These are phyloP conservation scores for Pogonomyrmex barbatus DNA, from an alignment of 1,140 invertebrate genomes.

Conservation along the genomic window DNA sequence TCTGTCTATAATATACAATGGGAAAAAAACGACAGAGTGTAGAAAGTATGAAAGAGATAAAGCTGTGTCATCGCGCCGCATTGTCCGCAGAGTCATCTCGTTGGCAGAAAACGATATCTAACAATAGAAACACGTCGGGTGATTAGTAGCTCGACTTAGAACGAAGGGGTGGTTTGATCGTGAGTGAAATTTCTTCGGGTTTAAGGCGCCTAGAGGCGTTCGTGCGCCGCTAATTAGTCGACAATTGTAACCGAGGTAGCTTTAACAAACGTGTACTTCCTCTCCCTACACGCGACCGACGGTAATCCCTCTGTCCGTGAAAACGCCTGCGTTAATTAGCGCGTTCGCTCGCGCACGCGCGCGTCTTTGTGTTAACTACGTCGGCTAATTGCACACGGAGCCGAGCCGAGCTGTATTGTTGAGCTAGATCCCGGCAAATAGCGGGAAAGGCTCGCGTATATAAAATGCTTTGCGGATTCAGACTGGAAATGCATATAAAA, in stretches of 20 bases:
- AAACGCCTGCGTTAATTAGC: conserved; percentile 72
- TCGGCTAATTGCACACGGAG: conserved; percentile 75
- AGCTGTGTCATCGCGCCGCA: neutral
- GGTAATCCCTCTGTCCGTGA: conserved; percentile 2
- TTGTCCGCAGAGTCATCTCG: neutral
- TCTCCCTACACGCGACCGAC: conserved; percentile 12
- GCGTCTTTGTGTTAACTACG: conserved; percentile 67
- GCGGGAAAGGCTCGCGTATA: conserved; percentile 53
- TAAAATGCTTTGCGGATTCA: conserved; percentile 73
- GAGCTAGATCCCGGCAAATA: conserved; percentile 72
- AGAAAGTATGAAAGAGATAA: neutral
- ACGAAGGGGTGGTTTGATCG: conserved; percentile 24
- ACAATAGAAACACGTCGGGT: neutral
- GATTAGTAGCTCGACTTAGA: conserved; percentile 10
- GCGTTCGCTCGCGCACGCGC: neutral
- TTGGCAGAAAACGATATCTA: neutral
- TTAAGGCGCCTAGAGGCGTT: neutral
- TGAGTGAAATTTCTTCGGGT: conserved; percentile 42
- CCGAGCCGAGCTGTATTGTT: conserved; percentile 73
- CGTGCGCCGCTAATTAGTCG: conserved; percentile 42
- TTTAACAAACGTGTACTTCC: conserved; percentile 44
- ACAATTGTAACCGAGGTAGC: conserved; percentile 59
- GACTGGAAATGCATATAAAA: conserved; percentile 78
- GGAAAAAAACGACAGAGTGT: neutral
- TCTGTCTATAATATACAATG: neutral